Conservation (phyloP, 2,888 invertebrate species). For the Cantharis flavilabris region DNA sequence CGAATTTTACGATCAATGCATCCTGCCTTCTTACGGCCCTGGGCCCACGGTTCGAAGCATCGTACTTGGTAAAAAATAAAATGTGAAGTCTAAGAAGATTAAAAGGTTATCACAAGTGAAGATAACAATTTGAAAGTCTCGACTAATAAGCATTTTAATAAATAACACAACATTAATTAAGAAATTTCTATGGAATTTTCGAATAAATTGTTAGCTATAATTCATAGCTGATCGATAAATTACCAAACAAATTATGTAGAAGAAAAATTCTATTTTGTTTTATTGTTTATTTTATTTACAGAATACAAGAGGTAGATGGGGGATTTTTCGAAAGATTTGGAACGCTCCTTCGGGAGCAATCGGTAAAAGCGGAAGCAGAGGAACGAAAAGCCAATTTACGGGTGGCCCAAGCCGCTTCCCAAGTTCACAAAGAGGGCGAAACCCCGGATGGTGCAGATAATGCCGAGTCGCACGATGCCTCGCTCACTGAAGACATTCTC, state of each 20-base stretch:
- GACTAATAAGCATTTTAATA: not conserved
- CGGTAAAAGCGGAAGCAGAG: constrained; percentile 62
- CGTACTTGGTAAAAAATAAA: not conserved
- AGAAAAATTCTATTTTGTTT: not conserved
- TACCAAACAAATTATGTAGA: not conserved
- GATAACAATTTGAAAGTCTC: not conserved
- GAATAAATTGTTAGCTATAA: not conserved
- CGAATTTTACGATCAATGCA: too few species aligned
- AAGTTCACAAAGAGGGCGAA: constrained; percentile 24
- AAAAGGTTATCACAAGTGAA: not conserved
- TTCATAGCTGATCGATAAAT: not conserved
- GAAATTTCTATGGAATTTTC: not conserved
- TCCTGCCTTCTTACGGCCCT: too few species aligned
- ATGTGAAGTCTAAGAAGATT: not conserved
- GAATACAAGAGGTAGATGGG: constrained; percentile 81
- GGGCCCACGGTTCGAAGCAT: too few species aligned
- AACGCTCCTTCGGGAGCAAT: constrained; percentile 68
- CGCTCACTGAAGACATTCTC: constrained; percentile 37
- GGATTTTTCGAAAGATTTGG: constrained; percentile 86
- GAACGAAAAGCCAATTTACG: constrained; percentile 54
- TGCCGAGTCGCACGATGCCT: constrained; percentile 46
- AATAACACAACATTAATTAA: not conserved
- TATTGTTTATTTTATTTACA: constrained; percentile 53
- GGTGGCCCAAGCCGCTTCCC: constrained; percentile 48
- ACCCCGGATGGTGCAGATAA: not conserved